These are phyloP conservation scores for Tapirus indicus DNA, from an alignment of 2,797 vertebrate genomes.

Conservation along the genomic window DNA sequence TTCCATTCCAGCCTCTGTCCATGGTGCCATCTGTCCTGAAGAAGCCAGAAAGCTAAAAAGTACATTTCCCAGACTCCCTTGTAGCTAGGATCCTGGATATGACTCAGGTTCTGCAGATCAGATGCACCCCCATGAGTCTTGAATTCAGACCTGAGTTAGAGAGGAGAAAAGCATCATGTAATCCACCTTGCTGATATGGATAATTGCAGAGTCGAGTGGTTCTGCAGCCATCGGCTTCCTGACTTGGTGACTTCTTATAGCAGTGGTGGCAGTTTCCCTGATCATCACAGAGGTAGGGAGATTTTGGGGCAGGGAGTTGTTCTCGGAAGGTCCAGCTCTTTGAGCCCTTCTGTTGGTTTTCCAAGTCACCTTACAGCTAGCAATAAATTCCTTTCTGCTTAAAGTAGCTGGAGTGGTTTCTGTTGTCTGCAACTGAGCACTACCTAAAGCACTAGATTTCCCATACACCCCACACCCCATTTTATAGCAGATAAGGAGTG, in stretches of 20 bases:
- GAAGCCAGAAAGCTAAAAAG: not conserved
- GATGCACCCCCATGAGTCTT: not conserved
- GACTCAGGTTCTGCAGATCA: not conserved
- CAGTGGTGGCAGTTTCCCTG: accelerated
- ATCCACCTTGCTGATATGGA: not conserved
- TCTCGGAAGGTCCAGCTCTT: not conserved
- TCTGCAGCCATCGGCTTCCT: not conserved
- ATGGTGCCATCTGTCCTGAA: not conserved
- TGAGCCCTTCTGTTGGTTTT: not conserved
- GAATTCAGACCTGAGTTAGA: not conserved
- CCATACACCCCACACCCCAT: accelerated
- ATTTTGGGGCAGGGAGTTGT: not conserved
- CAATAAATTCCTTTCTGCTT: not conserved
- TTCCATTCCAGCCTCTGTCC: not conserved
- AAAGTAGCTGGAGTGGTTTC: not conserved
- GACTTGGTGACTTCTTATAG: not conserved
- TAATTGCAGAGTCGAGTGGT: not conserved
- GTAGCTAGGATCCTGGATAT: not conserved
- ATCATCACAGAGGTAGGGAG: not conserved
- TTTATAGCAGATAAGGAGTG: not conserved
- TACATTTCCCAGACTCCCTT: not conserved
- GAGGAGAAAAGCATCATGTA: not conserved
- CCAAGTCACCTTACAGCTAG: not conserved
- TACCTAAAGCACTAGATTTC: not conserved
- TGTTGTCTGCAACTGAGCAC: not conserved